A percentile compares a stretch with the other conserved stretches of the same genome.
Conservation (phyloP, 2,113 vertebrate species). For the Carassius carassius region DNA sequence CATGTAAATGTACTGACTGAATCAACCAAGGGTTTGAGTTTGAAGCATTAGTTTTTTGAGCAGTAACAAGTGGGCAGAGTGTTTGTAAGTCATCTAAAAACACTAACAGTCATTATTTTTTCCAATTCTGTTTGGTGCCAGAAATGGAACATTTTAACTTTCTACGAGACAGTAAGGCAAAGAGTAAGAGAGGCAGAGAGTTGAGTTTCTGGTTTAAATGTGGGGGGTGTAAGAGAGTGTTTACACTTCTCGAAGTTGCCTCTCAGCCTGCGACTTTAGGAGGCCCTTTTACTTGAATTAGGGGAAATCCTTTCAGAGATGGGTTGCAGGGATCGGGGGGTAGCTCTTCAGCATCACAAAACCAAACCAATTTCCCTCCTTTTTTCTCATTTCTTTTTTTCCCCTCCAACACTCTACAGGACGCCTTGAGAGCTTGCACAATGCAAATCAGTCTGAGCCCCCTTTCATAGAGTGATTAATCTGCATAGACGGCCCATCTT, state of each 20-base stretch:
- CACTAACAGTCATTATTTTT: background rate
- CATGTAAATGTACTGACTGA: background rate
- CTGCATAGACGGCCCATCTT: slow-evolving; percentile 74
- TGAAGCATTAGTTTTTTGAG: background rate
- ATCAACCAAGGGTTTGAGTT: background rate
- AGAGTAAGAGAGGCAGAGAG: background rate
- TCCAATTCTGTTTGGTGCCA: background rate
- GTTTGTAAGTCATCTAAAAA: background rate
- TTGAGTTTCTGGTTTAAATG: slow-evolving; percentile 39
- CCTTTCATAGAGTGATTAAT: slow-evolving; percentile 78
- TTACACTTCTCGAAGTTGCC: slow-evolving; percentile 59
- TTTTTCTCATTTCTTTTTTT: slow-evolving; percentile 12
- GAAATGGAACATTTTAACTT: background rate
- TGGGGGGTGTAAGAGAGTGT: slow-evolving; percentile 37
- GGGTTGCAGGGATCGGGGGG: slow-evolving; percentile 20
- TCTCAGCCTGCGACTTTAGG: slow-evolving; percentile 70
- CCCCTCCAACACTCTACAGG: slow-evolving; percentile 63
- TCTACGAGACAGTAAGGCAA: background rate
- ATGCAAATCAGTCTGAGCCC: slow-evolving; percentile 73
- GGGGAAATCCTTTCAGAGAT: slow-evolving; percentile 64
- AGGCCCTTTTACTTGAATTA: slow-evolving; percentile 72
- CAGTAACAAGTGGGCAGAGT: background rate
- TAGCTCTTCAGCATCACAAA: slow-evolving; percentile 59
- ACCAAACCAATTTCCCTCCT: slow-evolving; percentile 57
- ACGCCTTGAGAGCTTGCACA: slow-evolving; percentile 70